Conservation (phyloP, 2,888 invertebrate species). For the Morinoia aosen region DNA sequence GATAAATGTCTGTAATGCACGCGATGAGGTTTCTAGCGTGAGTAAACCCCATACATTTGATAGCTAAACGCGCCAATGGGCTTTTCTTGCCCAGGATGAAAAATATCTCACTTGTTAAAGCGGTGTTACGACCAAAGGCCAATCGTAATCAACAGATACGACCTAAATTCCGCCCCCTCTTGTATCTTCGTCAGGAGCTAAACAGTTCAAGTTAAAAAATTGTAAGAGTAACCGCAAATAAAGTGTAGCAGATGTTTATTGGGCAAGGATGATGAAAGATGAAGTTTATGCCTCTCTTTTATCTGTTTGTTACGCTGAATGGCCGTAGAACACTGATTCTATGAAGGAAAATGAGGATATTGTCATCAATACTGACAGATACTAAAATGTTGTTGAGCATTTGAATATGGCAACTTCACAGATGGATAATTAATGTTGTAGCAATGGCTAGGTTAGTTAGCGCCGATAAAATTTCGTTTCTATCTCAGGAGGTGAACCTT, state of each 20-base stretch:
- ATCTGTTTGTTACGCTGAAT: not conserved
- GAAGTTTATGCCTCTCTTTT: not conserved
- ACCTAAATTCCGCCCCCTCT: not conserved
- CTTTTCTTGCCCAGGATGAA: not conserved
- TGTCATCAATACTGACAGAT: not conserved
- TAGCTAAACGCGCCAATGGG: not conserved
- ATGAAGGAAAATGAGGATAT: not conserved
- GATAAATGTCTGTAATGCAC: not conserved
- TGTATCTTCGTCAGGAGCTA: not conserved
- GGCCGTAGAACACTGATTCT: not conserved
- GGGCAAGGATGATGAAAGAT: not conserved
- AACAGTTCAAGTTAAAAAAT: not conserved
- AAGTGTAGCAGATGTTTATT: not conserved
- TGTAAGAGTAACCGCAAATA: not conserved
- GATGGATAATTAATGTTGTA: not conserved
- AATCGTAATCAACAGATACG: not conserved
- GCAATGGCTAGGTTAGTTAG: not conserved
- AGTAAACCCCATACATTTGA: slow-evolving; percentile 3
- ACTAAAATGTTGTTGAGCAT: not conserved
- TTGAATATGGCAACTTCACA: not conserved
- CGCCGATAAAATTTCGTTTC: not conserved
- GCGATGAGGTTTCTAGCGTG: not conserved
- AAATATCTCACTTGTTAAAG: not conserved
- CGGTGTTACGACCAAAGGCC: not conserved
- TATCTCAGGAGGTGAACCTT: not conserved